Percentiles rank a stretch among this genome's conserved stretches.
Evolutionary conservation across 2,113 vertebrate genomes (phyloP).

Genomic region (Butastur rufipennis): DNA sequence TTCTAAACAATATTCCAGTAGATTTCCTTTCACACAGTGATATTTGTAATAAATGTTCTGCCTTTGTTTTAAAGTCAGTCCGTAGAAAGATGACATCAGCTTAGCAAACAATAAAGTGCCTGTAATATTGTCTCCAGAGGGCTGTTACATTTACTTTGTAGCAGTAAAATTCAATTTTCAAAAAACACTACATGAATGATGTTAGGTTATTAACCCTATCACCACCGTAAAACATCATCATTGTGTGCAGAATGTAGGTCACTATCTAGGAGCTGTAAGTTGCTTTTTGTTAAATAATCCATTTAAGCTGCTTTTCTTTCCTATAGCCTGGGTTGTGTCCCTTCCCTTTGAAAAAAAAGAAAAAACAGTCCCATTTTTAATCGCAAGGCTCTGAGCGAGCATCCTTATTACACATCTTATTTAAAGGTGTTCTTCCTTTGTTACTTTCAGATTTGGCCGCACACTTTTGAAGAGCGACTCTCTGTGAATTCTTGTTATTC

Average conservation of each 20-base stretch:
- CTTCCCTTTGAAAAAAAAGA: conserved; percentile 12
- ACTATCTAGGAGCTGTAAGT: conserved; percentile 75
- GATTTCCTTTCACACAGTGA: conserved; percentile 97
- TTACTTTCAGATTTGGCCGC: conserved; percentile 15
- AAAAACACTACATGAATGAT: conserved; percentile 84
- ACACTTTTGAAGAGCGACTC: conserved; percentile 48
- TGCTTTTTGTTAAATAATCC: conserved; percentile 80
- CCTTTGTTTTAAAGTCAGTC: conserved; percentile 92
- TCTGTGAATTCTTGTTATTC: conserved; percentile 53
- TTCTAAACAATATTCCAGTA: conserved; percentile 89
- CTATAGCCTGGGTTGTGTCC: conserved; percentile 44
- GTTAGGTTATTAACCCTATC: conserved; percentile 85
- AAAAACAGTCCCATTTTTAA: conserved; percentile 41
- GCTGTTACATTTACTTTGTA: conserved; percentile 93
- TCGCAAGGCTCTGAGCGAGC: conserved; percentile 7
- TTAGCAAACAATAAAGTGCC: conserved; percentile 96
- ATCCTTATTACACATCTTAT: conserved; percentile 31
- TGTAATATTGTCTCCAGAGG: conserved; percentile 93
- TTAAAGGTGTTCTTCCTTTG: conserved; percentile 63
- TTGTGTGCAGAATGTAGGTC: conserved; percentile 79
- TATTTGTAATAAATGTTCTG: conserved; percentile 93
- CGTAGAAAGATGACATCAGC: conserved; percentile 98
- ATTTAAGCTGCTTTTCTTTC: conserved; percentile 78
- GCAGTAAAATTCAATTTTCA: conserved; percentile 90
- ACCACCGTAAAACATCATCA: conserved; percentile 75